A percentile compares a stretch with the other conserved stretches of the same genome.
Evolutionary conservation across 2,113 vertebrate species (phyloP).

Genomic region (Hippocampus abdominalis): DNA sequence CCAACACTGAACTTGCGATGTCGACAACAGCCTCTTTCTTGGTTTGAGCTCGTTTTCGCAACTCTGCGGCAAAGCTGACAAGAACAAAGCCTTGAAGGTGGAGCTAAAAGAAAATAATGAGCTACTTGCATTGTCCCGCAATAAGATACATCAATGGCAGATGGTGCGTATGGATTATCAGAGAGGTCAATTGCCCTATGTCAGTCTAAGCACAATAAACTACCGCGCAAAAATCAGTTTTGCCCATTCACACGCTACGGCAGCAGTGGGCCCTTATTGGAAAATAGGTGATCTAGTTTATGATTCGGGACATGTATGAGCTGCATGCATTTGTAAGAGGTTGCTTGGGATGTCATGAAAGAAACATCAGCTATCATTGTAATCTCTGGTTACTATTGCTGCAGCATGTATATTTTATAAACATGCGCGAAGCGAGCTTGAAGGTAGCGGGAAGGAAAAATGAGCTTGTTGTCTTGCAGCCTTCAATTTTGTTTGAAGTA

Average conservation of each 20-base stretch:
- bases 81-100: constrained; percentile 5
- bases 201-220: background rate
- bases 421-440: background rate
- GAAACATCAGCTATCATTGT: constrained; percentile 9
- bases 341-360: background rate
- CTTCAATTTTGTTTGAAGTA: background rate
- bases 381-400: constrained; percentile 5
- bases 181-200: background rate
- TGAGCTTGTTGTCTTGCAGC: background rate
- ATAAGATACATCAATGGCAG: background rate
- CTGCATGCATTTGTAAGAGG: background rate
- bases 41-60: background rate
- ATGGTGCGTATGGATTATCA: background rate
- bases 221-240: background rate
- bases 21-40: constrained; percentile 1
- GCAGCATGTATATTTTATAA: constrained; percentile 3
- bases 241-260: background rate
- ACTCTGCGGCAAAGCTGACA: constrained; percentile 1
- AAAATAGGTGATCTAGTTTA: background rate
- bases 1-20: constrained; percentile 6
- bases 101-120: constrained; percentile 13
- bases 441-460: background rate
- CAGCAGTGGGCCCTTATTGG: background rate
- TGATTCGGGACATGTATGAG: background rate
- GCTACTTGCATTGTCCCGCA: background rate